Conservation (phyloP, 2,797 vertebrate species). For the Gorsachius magnificus region DNA sequence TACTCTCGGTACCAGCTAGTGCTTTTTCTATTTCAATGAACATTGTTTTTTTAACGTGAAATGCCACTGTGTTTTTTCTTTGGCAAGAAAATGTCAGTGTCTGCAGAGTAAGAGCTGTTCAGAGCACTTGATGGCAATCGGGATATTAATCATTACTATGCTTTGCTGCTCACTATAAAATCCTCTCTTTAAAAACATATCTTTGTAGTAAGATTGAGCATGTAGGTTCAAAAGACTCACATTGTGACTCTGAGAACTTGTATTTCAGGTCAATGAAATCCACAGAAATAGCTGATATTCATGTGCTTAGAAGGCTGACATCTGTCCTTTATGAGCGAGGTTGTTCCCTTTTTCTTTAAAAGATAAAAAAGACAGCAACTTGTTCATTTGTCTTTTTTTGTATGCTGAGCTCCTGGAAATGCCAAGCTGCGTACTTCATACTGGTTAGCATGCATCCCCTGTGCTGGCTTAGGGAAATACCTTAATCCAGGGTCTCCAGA, state of each 20-base stretch:
- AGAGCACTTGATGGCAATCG: slow-evolving; percentile 28
- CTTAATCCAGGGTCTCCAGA: neutral
- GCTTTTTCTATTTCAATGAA: slow-evolving; percentile 37
- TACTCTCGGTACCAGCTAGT: neutral
- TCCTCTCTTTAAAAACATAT: slow-evolving; percentile 26
- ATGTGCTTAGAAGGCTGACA: neutral
- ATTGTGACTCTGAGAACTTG: neutral
- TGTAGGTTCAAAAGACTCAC: neutral
- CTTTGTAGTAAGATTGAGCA: slow-evolving; percentile 37
- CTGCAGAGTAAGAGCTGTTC: slow-evolving; percentile 3
- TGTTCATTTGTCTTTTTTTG: neutral
- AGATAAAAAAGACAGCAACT: neutral
- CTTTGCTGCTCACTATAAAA: slow-evolving; percentile 36
- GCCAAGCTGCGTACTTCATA: neutral
- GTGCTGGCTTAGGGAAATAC: neutral
- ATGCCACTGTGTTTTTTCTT: slow-evolving; percentile 35
- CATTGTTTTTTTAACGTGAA: neutral
- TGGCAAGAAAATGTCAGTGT: slow-evolving; percentile 34
- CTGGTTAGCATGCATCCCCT: neutral
- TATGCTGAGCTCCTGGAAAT: neutral
- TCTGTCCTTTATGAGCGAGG: neutral
- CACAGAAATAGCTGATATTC: neutral
- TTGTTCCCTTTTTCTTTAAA: neutral
- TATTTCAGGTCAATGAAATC: neutral
- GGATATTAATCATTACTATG: slow-evolving; percentile 33